These are phyloP conservation scores for Trypoxylus dichotomus DNA, from an alignment of 1,140 invertebrate species.

Conservation along the genomic window DNA sequence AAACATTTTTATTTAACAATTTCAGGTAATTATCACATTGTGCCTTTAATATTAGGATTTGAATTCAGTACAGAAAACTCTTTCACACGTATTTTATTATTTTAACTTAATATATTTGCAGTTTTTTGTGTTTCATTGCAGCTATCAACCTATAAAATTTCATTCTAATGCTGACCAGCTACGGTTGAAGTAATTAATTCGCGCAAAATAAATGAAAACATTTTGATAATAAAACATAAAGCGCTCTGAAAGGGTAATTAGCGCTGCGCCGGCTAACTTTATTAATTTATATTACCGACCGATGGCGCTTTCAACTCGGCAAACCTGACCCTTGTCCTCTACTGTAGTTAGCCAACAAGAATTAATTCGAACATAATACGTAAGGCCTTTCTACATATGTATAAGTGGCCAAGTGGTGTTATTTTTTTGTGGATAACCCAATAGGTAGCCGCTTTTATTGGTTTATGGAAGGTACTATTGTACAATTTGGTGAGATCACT, in stretches of 20 bases:
- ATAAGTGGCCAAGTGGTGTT: background rate
- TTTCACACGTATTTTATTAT: too few species aligned
- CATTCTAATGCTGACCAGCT: background rate
- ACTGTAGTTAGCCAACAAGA: constrained; percentile 5
- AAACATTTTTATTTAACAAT: too few species aligned
- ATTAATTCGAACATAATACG: background rate
- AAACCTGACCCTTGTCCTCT: background rate
- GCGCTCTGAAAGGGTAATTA: background rate
- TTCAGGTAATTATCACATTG: too few species aligned
- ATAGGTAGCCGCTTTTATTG: background rate
- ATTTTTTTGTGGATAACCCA: background rate
- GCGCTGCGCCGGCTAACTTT: background rate
- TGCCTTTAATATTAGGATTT: too few species aligned
- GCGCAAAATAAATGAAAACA: constrained; percentile 9
- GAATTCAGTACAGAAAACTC: too few species aligned
- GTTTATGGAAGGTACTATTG: too few species aligned
- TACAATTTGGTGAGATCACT: too few species aligned
- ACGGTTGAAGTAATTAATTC: background rate
- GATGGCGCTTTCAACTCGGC: constrained; percentile 4
- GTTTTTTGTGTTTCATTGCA: background rate
- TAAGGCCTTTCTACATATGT: background rate
- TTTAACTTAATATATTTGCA: background rate
- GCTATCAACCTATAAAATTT: background rate
- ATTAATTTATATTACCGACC: constrained; percentile 18
- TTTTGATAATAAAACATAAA: constrained; percentile 15